phyloP scores from a whole-genome alignment of 2,113 vertebrate genomes.

The Amphiprion ocellaris region DNA sequence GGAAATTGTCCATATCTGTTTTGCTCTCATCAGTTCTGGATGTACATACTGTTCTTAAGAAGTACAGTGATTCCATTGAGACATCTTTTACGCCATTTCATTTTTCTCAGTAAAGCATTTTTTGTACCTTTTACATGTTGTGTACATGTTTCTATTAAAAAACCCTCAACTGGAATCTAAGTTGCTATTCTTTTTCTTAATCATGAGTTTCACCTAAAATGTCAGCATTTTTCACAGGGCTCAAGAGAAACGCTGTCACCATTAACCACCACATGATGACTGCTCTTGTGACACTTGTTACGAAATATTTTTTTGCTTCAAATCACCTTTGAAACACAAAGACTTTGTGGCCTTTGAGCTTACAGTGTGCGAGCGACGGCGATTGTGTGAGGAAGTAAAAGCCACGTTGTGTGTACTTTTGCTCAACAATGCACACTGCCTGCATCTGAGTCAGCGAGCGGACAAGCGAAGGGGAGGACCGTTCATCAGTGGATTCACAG shows the following conservation, averaged over 20 bases:
- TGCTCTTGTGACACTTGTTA: constrained; percentile 62
- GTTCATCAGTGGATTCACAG: constrained; percentile 83
- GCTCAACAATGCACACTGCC: constrained; percentile 63
- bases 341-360: constrained; percentile 62
- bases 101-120: constrained; percentile 74
- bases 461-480: constrained; percentile 78
- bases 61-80: constrained; percentile 67
- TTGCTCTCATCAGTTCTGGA: constrained; percentile 41
- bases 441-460: constrained; percentile 78
- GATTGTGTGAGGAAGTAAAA: constrained; percentile 56
- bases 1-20: constrained; percentile 45
- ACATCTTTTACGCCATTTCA: constrained; percentile 69
- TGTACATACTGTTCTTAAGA: constrained; percentile 60
- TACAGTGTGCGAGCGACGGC: constrained; percentile 20
- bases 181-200: constrained; percentile 19
- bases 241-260: constrained; percentile 14
- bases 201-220: constrained; percentile 15
- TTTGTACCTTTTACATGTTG: constrained; percentile 82
- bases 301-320: constrained; percentile 44
- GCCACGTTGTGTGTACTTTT: constrained; percentile 60
- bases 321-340: constrained; percentile 65
- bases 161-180: constrained; percentile 50
- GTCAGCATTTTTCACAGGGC: not conserved
- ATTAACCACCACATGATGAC: constrained; percentile 15
- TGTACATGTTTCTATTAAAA: constrained; percentile 85